Percentiles rank a stretch among this genome's conserved stretches.
Evolutionary conservation across 2,797 vertebrate species (phyloP).

Genomic region (Sebastolobus altivelis): DNA sequence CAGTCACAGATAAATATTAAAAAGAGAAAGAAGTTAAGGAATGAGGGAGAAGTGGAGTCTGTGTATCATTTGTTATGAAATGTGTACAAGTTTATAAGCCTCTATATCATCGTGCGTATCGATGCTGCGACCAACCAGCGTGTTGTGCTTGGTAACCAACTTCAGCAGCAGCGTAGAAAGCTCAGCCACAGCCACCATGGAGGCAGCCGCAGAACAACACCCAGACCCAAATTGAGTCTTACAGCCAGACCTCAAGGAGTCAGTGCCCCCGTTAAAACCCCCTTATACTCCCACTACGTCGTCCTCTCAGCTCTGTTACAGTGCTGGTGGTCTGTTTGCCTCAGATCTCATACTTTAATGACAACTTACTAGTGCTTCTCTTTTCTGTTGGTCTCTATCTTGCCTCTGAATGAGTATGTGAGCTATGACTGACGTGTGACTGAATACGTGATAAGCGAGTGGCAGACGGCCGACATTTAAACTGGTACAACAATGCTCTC

Average conservation of each 20-base stretch:
- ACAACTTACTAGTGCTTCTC: not conserved
- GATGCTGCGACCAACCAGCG: constrained; percentile 19
- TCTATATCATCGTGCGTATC: constrained; percentile 9
- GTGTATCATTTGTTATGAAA: constrained; percentile 57
- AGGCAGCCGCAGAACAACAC: constrained; percentile 60
- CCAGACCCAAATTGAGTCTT: constrained; percentile 49
- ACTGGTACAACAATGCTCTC: not conserved
- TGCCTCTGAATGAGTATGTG: not conserved
- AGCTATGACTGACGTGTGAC: not conserved
- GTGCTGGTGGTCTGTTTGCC: constrained; percentile 4
- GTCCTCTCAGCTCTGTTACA: constrained; percentile 19
- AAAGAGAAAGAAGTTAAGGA: constrained; percentile 16
- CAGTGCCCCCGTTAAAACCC: constrained; percentile 11
- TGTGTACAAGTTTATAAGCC: constrained; percentile 37
- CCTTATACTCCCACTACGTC: constrained; percentile 22
- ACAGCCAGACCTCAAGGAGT: constrained; percentile 63
- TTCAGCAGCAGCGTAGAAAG: constrained; percentile 46
- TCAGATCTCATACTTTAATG: not conserved
- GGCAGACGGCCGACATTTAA: not conserved
- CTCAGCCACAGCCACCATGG: constrained; percentile 51
- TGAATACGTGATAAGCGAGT: too few relatives aligned
- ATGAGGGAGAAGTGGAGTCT: constrained; percentile 38
- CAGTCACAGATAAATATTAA: constrained; percentile 76
- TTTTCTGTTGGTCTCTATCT: not conserved
- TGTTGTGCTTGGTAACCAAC: constrained; percentile 30